Base-by-base conservation (phyloP, 2,113 vertebrate species). In the Pterophyllum scalare region DNA sequence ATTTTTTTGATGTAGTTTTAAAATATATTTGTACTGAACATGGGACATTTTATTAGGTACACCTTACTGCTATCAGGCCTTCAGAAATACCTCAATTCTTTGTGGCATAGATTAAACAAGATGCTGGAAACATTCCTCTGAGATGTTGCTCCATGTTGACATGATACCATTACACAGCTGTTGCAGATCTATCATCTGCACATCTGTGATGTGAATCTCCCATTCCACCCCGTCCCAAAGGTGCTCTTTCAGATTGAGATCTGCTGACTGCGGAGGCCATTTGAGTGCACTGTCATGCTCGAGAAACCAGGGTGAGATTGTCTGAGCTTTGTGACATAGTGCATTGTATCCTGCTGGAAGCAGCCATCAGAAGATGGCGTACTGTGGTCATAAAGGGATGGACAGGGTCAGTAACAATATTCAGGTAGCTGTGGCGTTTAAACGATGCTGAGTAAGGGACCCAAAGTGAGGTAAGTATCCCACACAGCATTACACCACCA, bases 1-100 rank as follows among this genome's bases (percentile, higher is more conserved):
- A 14, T 0, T 28, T 0, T 67, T 19, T 28, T 28, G 9, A 70
- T 49, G 24, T 49, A 28, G 15, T 28, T 31, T 49, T 49, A 19
- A 70, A 70, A 28, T 49, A 28, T 70, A 70, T 49, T 19, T 1
- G 2, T 43, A 65, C 40, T 65, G 35, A 65, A 43, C 13, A 49
- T 6, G 4, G 6, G 40, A 49, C 64, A 49, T 24, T 49, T 49
- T 67, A 67, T 46, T 67, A 28, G 64, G 40, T 24, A 46, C 22
- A 28, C 3, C 40, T 24, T 12, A 15, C 64, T 40, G 24, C 20
- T 13, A 43, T 1, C 1, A 12, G 12, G 11, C n/a, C n/a, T 65
- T 43, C 20, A 49, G 15, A 0, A 19, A 0, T 20, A 28, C 64
- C 24, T 70, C 28, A 28, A 49, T 28, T 7, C 43, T 12, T 70